Evolutionary conservation across 1,140 invertebrate species (phyloP).

Genomic region (Trypoxylus dichotomus): DNA sequence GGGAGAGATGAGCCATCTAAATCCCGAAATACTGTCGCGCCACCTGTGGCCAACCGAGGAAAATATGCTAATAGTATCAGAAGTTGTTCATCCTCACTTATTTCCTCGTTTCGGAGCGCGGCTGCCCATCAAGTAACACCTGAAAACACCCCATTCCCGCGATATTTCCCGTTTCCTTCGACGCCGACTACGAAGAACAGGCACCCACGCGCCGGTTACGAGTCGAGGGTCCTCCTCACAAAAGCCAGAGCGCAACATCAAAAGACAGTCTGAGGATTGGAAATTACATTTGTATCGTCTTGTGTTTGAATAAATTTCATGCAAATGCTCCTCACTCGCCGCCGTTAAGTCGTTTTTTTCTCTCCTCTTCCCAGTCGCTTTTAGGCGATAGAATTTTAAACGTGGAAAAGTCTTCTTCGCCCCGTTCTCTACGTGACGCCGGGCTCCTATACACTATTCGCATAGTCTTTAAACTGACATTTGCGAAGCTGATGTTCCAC

Average conservation of each 20-base stretch:
- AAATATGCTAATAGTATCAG: slow-evolving; percentile 43
- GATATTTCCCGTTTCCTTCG: slow-evolving; percentile 27
- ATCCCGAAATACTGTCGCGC: slow-evolving; percentile 28
- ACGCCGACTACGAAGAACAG: background rate
- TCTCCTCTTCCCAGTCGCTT: slow-evolving; percentile 1
- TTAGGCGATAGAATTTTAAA: slow-evolving; percentile 15
- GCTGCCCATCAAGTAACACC: slow-evolving; percentile 41
- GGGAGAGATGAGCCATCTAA: background rate
- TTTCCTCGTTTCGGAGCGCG: slow-evolving; percentile 41
- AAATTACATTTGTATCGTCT: slow-evolving; percentile 38
- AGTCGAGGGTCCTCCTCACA: slow-evolving; percentile 1
- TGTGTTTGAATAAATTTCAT: slow-evolving; percentile 36
- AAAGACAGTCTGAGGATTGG: slow-evolving; percentile 37
- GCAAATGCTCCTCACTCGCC: slow-evolving; percentile 29
- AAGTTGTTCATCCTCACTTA: slow-evolving; percentile 43
- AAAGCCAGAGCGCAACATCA: slow-evolving; percentile 35
- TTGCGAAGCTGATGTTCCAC: background rate
- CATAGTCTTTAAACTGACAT: slow-evolving; percentile 11
- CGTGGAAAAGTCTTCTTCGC: background rate
- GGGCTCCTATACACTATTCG: background rate
- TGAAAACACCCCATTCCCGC: slow-evolving; percentile 40
- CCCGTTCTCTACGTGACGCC: background rate
- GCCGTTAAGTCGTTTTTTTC: background rate
- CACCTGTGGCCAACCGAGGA: slow-evolving; percentile 39
- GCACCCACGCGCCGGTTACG: background rate